These are phyloP conservation scores for Heterotilapia buettikoferi DNA, from an alignment of 2,113 vertebrate genomes.

Conservation along the genomic window DNA sequence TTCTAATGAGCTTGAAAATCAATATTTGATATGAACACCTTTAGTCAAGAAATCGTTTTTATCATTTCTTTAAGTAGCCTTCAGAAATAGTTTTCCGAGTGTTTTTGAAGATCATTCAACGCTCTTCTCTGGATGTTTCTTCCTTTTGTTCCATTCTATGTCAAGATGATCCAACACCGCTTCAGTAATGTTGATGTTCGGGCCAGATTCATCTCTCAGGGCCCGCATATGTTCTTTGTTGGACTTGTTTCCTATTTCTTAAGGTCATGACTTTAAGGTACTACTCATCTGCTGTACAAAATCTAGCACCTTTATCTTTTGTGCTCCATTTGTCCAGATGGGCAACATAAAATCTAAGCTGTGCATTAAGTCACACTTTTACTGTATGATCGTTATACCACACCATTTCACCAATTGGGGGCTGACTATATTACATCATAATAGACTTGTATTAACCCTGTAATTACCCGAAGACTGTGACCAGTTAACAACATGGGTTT, in stretches of 20 bases:
- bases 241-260: not conserved
- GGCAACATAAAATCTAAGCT: not conserved
- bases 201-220: not conserved
- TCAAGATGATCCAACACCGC: not conserved
- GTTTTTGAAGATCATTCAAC: not conserved
- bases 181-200: not conserved
- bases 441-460: not conserved
- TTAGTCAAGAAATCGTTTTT: not conserved
- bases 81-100: not conserved
- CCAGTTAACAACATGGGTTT: not conserved
- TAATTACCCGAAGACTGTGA: not conserved
- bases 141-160: not conserved
- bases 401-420: conserved; percentile 10
- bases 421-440: not conserved
- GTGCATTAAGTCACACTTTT: not conserved
- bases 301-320: not conserved
- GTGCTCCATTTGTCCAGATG: not conserved
- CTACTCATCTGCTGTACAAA: not conserved
- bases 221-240: not conserved
- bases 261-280: not conserved
- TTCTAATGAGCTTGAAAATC: not conserved
- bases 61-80: not conserved
- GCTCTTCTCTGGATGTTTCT: not conserved
- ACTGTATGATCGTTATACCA: not conserved
- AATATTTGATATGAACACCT: not conserved